Base-by-base conservation (phyloP, 2,113 vertebrate genomes). In the Dascyllus trimaculatus region DNA sequence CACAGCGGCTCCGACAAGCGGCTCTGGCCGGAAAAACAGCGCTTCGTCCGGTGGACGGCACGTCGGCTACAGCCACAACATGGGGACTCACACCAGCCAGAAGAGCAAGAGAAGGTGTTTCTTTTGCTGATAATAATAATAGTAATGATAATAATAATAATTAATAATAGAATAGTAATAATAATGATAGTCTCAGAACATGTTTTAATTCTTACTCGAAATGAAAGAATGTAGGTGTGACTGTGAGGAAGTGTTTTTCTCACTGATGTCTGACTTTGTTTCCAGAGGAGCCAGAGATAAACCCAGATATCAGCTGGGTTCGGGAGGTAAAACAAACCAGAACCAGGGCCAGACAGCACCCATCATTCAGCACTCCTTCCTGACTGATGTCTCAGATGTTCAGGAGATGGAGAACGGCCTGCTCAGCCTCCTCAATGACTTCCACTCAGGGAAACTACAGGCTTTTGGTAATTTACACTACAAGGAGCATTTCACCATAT, bases 371-470 rank as follows among this genome's bases (percentile, higher is more conserved):
- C 98, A 99, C 91, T 97, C 97, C 18, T 99, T 99, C 77, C 96
- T 99, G 76, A 99, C 98, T 0, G 98, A 99, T 9, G 98, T 99
- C 9, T 99, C 98, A 0, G 98, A 99, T 15, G 98, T 99, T 0
- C 97, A 99, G 82, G 98, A 99, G 88, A 99, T 99, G 98, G 98
- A 99, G 89, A 97, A 96, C 17, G 98, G 98, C 11, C 95, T 99
- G 40, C 93, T 99, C 4, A 95, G 97, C 63, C 98, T 99, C 63
- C 92, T 99, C 52, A 97, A 99, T n/a, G 98, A 99, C 90, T 99
- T 99, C 91, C 98, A 99, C 85, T 99, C 97, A 64, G 98, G 98
- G 65, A 99, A 99, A 93, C 95, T 99, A 26, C 97, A 99, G 85
- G 98, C 98, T 0, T 99, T 99, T 87, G 98, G 98, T 98, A 93